A percentile compares a stretch with the other conserved stretches of the same genome.
These are phyloP conservation scores for Chloroclysta siterata DNA, from an alignment of 2,888 invertebrate species.

Conservation along the genomic window DNA sequence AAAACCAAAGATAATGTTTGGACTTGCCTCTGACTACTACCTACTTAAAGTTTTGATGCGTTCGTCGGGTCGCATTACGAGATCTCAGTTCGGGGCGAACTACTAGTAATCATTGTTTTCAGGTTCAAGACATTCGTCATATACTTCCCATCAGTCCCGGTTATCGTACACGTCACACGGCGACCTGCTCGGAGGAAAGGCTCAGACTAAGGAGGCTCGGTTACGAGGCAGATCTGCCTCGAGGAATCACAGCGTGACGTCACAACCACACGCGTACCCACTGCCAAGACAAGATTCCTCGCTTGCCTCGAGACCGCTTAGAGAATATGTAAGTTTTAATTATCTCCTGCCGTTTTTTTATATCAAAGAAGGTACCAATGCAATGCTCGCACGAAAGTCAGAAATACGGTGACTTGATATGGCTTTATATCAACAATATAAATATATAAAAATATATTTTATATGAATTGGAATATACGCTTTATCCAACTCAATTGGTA, in stretches of 20 bases:
- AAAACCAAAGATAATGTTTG: too few relatives aligned
- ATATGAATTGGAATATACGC: too few relatives aligned
- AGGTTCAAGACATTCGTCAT: conserved; percentile 96
- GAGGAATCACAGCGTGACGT: conserved; percentile 88
- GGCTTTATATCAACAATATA: too few relatives aligned
- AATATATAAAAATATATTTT: too few relatives aligned
- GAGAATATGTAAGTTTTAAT: conserved; percentile 88
- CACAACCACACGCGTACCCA: conserved; percentile 81
- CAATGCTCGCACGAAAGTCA: too few relatives aligned
- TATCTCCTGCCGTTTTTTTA: background rate
- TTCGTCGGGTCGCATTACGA: too few relatives aligned
- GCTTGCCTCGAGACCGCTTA: conserved; percentile 87
- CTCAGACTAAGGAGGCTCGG: conserved; percentile 94
- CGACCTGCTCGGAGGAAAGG: conserved; percentile 91
- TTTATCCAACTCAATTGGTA: too few relatives aligned
- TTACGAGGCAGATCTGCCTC: conserved; percentile 89
- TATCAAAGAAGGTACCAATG: background rate
- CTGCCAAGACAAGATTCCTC: conserved; percentile 82
- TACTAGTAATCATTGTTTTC: too few relatives aligned
- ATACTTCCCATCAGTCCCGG: conserved; percentile 97
- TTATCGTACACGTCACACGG: conserved; percentile 97
- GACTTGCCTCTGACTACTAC: too few relatives aligned
- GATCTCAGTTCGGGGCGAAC: too few relatives aligned
- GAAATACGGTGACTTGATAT: too few relatives aligned
- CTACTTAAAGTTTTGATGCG: too few relatives aligned